phyloP scores from a whole-genome alignment of 2,888 invertebrate species.

The Lasioglossum marginatum region DNA sequence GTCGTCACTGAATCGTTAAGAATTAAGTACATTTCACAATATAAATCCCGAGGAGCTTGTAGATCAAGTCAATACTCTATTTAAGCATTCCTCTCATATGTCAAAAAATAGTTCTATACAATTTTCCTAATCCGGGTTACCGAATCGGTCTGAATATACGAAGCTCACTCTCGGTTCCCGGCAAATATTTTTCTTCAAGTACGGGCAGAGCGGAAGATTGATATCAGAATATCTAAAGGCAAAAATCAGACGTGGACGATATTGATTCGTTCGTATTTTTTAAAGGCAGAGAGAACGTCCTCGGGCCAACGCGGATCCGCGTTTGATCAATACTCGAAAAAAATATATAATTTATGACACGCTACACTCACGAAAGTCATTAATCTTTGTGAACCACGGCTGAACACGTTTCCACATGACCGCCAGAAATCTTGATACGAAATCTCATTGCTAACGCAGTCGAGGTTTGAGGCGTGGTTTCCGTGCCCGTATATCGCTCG shows the following conservation, averaged over 20 bases:
- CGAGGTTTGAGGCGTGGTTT: slow-evolving; percentile 31
- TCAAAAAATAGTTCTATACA: not conserved
- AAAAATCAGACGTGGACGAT: slow-evolving; percentile 55
- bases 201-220: slow-evolving; percentile 48
- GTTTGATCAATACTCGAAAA: slow-evolving; percentile 42
- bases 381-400: slow-evolving; percentile 71
- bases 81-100: not conserved
- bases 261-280: slow-evolving; percentile 68
- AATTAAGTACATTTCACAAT: not conserved
- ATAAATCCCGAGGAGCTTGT: not conserved
- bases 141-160: not conserved
- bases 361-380: slow-evolving; percentile 70
- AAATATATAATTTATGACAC: slow-evolving; percentile 75
- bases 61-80: not conserved
- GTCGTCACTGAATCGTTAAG: not conserved
- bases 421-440: slow-evolving; percentile 69
- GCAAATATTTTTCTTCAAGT: not conserved
- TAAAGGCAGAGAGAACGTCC: slow-evolving; percentile 41
- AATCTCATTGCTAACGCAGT: slow-evolving; percentile 59
- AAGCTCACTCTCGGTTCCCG: not conserved
- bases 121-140: not conserved
- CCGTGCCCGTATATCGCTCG: slow-evolving; percentile 21
- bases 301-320: slow-evolving; percentile 1
- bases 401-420: slow-evolving; percentile 69
- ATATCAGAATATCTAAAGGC: slow-evolving; percentile 53